Evolutionary conservation across 2,113 vertebrate species (phyloP).

Genomic region (Macheiramphus alcinus): DNA sequence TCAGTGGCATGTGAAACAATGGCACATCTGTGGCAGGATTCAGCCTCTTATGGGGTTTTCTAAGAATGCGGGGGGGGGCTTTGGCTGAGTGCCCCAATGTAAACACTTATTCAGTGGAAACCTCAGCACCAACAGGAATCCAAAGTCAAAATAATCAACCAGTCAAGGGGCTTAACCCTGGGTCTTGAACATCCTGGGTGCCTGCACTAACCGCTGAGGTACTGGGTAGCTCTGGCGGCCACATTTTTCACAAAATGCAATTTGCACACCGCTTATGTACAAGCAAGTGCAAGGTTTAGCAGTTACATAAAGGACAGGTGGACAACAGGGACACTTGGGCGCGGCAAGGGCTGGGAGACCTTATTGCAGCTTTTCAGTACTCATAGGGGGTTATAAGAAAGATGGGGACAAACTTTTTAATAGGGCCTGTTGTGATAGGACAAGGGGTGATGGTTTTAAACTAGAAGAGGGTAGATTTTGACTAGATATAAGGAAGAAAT

Average conservation of each 20-base stretch:
- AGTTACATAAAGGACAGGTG: neutral
- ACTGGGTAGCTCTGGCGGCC: neutral
- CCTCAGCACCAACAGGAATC: neutral
- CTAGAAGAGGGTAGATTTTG: neutral
- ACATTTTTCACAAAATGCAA: neutral
- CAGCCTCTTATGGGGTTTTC: neutral
- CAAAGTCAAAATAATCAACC: neutral
- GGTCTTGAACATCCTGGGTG: neutral
- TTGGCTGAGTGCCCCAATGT: neutral
- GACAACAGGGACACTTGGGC: neutral
- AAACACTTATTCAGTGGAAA: neutral
- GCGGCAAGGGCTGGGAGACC: neutral
- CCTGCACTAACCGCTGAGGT: neutral
- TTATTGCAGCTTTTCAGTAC: neutral
- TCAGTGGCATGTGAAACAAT: neutral
- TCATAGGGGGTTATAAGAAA: neutral
- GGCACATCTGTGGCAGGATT: neutral
- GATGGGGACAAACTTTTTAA: neutral
- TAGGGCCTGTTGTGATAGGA: neutral
- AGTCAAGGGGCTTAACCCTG: neutral
- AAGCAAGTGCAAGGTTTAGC: neutral
- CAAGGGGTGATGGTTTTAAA: neutral
- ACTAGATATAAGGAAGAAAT: neutral
- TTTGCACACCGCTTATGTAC: neutral
- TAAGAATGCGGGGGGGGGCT: neutral